Conservation (phyloP, 1,140 invertebrate genomes). For the Campoletis sonorensis region DNA sequence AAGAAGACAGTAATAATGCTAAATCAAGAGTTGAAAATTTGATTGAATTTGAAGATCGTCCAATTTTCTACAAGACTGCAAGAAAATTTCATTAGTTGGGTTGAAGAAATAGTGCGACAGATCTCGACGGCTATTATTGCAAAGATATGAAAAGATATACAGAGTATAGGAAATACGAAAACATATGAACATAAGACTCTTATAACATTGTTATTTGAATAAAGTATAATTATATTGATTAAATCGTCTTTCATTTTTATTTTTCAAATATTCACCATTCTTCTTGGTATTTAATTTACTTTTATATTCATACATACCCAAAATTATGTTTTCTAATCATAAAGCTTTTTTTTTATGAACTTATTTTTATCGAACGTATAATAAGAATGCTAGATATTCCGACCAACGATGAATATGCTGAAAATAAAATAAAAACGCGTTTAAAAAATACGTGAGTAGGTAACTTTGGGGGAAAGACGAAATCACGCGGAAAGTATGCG, state of each 20-base stretch:
- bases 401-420: too few species aligned
- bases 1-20: not conserved
- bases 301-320: not conserved
- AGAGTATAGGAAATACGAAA: slow-evolving; percentile 51
- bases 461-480: too few species aligned
- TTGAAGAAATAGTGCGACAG: slow-evolving; percentile 36
- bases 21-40: not conserved
- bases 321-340: not conserved
- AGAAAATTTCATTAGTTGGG: slow-evolving; percentile 3
- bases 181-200: slow-evolving; percentile 58
- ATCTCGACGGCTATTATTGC: slow-evolving; percentile 39
- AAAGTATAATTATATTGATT: slow-evolving; percentile 63
- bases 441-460: too few species aligned
- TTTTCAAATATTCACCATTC: not conserved
- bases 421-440: too few species aligned
- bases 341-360: too few species aligned
- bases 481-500: too few species aligned
- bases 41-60: not conserved
- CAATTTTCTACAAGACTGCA: slow-evolving; percentile 7
- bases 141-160: slow-evolving; percentile 53
- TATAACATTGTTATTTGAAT: slow-evolving; percentile 67
- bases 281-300: not conserved
- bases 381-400: too few species aligned
- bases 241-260: slow-evolving; percentile 7
- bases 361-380: too few species aligned